Percentiles rank a stretch among this genome's conserved stretches.
Evolutionary conservation across 2,113 vertebrate species (phyloP).

Genomic region (Phainopepla nitens): DNA sequence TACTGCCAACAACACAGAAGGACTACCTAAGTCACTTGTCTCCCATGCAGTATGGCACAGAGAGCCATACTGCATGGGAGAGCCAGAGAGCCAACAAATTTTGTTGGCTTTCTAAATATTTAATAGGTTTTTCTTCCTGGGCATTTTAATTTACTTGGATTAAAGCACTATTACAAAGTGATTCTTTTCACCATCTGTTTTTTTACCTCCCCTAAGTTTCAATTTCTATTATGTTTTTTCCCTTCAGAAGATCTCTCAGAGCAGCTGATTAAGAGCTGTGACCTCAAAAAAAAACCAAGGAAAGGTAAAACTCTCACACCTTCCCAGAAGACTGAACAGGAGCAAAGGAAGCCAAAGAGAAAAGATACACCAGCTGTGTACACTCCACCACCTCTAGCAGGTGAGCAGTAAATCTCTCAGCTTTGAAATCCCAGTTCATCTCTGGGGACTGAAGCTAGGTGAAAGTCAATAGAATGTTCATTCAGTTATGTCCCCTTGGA

Average conservation of each 20-base stretch:
- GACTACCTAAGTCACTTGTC: not conserved
- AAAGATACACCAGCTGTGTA: slow-evolving; percentile 88
- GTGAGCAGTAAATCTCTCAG: slow-evolving; percentile 52
- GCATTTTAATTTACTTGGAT: not conserved
- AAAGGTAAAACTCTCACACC: slow-evolving; percentile 54
- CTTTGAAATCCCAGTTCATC: not conserved
- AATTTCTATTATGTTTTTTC: not conserved
- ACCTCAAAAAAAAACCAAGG: slow-evolving; percentile 71
- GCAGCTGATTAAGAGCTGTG: slow-evolving; percentile 74
- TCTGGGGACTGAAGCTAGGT: not conserved
- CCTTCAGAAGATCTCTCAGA: slow-evolving; percentile 75
- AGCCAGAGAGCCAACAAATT: too few relatives aligned
- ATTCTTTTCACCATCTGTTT: not conserved
- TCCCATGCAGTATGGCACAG: not conserved
- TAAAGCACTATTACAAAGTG: not conserved
- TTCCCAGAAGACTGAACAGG: slow-evolving; percentile 70
- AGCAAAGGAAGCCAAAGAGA: slow-evolving; percentile 85
- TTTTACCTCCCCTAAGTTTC: not conserved
- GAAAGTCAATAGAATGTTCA: not conserved
- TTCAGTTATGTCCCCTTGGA: not conserved
- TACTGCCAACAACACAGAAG: not conserved
- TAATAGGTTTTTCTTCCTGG: not conserved
- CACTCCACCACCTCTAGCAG: slow-evolving; percentile 82
- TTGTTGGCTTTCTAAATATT: not conserved
- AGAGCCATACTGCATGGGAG: too few relatives aligned